phyloP scores from a whole-genome alignment of 2,888 invertebrate genomes.

The Ephialtes manifestator region DNA sequence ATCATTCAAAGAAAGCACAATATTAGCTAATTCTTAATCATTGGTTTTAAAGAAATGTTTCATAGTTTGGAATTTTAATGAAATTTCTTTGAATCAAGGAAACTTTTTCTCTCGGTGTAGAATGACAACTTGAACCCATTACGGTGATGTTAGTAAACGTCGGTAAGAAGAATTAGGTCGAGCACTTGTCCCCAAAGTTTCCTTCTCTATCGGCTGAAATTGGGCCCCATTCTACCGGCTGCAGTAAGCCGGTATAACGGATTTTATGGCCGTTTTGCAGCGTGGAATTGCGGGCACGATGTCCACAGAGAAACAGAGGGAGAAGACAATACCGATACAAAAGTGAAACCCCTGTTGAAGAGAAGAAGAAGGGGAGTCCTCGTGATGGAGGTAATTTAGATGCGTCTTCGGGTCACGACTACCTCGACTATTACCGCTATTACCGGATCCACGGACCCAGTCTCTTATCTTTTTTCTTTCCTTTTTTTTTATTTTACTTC shows the following conservation, averaged over 20 bases:
- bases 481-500: conserved; percentile 24
- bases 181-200: conserved; percentile 31
- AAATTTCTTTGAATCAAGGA: too few relatives aligned
- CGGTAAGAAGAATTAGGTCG: conserved; percentile 28
- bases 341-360: conserved; percentile 71
- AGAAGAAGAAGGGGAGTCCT: conserved; percentile 14
- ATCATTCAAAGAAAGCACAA: too few relatives aligned
- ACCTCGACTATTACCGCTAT: conserved; percentile 79
- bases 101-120: too few relatives aligned
- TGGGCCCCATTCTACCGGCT: conserved; percentile 54
- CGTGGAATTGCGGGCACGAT: conserved; percentile 10
- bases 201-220: conserved; percentile 61
- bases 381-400: conserved; percentile 80
- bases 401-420: conserved; percentile 81
- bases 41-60: too few relatives aligned
- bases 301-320: conserved; percentile 19
- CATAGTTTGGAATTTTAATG: too few relatives aligned
- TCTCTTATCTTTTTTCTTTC: conserved; percentile 35
- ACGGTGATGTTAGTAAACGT: not conserved
- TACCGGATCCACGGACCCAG: conserved; percentile 76
- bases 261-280: conserved; percentile 14
- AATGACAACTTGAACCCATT: not conserved
- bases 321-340: conserved; percentile 71
- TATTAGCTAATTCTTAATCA: too few relatives aligned
- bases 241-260: conserved; percentile 57